phyloP scores from a whole-genome alignment of 2,113 vertebrate genomes.

The Ochotona princeps region DNA sequence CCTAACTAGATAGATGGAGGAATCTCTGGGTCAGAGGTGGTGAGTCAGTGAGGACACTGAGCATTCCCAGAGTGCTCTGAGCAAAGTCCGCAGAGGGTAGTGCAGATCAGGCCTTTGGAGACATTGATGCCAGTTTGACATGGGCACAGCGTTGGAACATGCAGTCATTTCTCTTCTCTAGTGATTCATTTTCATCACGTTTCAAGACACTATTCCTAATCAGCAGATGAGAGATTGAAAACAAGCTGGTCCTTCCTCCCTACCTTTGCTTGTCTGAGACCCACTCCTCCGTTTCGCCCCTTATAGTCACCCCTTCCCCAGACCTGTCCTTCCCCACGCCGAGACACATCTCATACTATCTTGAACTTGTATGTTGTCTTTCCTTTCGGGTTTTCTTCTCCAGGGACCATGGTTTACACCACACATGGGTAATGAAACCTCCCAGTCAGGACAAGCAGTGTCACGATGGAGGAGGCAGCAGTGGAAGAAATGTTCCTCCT shows the following conservation, averaged over 20 bases:
- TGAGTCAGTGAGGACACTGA: neutral
- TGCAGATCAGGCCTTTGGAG: neutral
- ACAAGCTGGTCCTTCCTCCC: neutral
- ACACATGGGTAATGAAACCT: neutral
- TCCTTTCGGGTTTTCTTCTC: neutral
- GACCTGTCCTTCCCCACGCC: too few species aligned
- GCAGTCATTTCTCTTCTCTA: neutral
- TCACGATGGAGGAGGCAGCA: neutral
- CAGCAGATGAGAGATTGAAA: neutral
- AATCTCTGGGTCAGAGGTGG: neutral
- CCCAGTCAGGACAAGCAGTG: too few species aligned
- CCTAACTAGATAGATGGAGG: neutral
- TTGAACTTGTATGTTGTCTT: neutral
- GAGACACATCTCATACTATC: neutral
- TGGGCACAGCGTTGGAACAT: neutral
- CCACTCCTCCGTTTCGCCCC: neutral
- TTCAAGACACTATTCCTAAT: neutral
- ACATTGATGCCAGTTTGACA: neutral
- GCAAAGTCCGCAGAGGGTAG: accelerated
- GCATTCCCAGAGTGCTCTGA: accelerated
- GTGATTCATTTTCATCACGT: neutral
- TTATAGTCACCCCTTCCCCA: neutral
- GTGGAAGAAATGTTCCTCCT: neutral
- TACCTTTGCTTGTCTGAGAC: neutral
- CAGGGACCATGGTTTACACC: neutral